A percentile compares a stretch with the other conserved stretches of the same genome.
These are phyloP conservation scores for Leuciscus waleckii DNA, from an alignment of 2,797 vertebrate species.

Conservation along the genomic window DNA sequence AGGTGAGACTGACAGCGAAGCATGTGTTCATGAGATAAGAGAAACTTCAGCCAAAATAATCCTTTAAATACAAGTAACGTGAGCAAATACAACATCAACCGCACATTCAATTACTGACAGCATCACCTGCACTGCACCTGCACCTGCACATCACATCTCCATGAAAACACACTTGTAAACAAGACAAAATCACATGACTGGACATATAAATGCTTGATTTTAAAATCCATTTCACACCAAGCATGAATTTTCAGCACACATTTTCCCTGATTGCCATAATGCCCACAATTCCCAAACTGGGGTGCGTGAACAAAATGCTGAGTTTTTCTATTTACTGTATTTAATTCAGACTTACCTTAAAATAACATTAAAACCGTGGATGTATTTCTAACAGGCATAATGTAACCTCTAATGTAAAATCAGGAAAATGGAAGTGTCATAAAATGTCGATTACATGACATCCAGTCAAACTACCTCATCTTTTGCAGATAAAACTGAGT, in stretches of 20 bases:
- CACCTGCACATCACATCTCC: background rate
- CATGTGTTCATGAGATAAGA: slow-evolving; percentile 41
- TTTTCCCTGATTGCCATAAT: background rate
- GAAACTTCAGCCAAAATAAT: slow-evolving; percentile 16
- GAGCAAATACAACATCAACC: background rate
- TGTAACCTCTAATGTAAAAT: too few species aligned
- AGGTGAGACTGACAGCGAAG: slow-evolving; percentile 26
- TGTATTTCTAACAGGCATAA: background rate
- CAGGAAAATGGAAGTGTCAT: background rate
- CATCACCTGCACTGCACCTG: background rate
- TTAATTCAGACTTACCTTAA: background rate
- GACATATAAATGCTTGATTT: background rate
- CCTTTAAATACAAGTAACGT: background rate
- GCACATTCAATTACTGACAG: background rate
- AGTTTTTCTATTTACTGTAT: background rate
- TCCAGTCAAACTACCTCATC: too few species aligned
- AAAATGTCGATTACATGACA: background rate
- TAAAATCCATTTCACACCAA: background rate
- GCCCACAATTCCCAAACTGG: background rate
- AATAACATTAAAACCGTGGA: background rate
- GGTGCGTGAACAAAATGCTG: background rate
- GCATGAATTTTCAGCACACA: background rate
- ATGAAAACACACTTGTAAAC: background rate
- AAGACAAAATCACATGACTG: background rate
- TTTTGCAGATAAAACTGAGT: too few species aligned